Evolutionary conservation across 2,888 invertebrate genomes (phyloP).

Genomic region (Coelinius sp.): DNA sequence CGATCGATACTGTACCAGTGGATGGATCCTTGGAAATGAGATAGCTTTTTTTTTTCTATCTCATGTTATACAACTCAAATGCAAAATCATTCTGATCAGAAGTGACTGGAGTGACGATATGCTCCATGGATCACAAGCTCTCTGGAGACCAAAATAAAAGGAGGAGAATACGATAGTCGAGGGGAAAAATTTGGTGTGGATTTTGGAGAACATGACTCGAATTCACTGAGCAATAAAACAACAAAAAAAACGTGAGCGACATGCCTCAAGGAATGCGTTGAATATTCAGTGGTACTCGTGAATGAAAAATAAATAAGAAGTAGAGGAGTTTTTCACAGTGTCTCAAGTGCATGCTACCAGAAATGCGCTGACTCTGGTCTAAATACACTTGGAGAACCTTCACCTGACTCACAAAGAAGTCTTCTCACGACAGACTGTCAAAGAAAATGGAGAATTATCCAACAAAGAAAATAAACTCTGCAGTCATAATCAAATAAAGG

Average conservation of each 20-base stretch:
- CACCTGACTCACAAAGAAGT: background rate
- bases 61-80: slow-evolving; percentile 1
- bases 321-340: slow-evolving; percentile 16
- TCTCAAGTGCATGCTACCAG: background rate
- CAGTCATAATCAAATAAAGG: background rate
- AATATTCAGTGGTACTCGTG: slow-evolving; percentile 30
- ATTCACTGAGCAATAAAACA: background rate
- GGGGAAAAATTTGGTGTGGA: slow-evolving; percentile 3
- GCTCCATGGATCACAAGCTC: background rate
- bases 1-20: slow-evolving; percentile 18
- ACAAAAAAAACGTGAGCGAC: slow-evolving; percentile 1
- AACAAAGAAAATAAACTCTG: background rate
- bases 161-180: background rate
- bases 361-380: background rate
- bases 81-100: slow-evolving; percentile 19
- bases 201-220: slow-evolving; percentile 14
- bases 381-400: background rate
- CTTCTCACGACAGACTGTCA: background rate
- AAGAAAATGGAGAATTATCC: background rate
- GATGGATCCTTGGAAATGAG: slow-evolving; percentile 1
- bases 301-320: slow-evolving; percentile 7
- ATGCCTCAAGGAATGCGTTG: slow-evolving; percentile 11
- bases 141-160: background rate
- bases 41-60: slow-evolving; percentile 2
- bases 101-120: background rate